Base-by-base conservation (phyloP, 2,888 invertebrate species). In the Lobophora halterata region DNA sequence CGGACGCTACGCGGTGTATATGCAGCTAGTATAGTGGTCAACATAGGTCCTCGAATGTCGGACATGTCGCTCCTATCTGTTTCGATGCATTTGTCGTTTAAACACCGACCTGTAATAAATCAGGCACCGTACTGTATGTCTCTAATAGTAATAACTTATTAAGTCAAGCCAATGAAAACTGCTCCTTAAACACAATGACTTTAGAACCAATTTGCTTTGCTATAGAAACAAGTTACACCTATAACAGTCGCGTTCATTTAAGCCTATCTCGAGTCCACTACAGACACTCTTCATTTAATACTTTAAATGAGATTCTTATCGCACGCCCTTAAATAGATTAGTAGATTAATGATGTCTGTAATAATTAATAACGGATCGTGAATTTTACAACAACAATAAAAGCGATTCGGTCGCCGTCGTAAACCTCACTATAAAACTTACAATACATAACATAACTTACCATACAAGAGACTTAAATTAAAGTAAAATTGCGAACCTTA, bases 261-360 rank as follows among this genome's bases (percentile, higher is more conserved):
- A 82, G 81, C 81, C 86, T 86, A 86, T 86, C 86, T 86, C 78
- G 72, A 79, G 75, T 79, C 83, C 82, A 81, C 81, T 82, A 78
- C 81, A 73, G 74, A 82, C 86, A 86, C 86, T 86, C 83, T 85
- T 86, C 86, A 86, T 86, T 86, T 86, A 86, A 86, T 86, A 82
- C 85, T 83, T 87, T 86, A 88, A 87, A 87, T 86, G 83, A 88
- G 88, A 88, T 88, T 82, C 83, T 87, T 87, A 88, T 88, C 88
- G 77, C 65, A 66, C 79, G 72, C 82, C 85, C 85, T 85, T 87
- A 85, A 86, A 87, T 87, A 87, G 85, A 86, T 86, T 86, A 87
- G 81, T 86, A 86, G 86, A 87, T 87, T 87, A 86, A 87, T 87
- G 86, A 85, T 82, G 85, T 77, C 86, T 80, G 82, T 86, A 86